Percentiles rank a stretch among this genome's conserved stretches.
These are phyloP conservation scores for Leptodactylus fuscus DNA, from an alignment of 2,113 vertebrate species.

Conservation along the genomic window DNA sequence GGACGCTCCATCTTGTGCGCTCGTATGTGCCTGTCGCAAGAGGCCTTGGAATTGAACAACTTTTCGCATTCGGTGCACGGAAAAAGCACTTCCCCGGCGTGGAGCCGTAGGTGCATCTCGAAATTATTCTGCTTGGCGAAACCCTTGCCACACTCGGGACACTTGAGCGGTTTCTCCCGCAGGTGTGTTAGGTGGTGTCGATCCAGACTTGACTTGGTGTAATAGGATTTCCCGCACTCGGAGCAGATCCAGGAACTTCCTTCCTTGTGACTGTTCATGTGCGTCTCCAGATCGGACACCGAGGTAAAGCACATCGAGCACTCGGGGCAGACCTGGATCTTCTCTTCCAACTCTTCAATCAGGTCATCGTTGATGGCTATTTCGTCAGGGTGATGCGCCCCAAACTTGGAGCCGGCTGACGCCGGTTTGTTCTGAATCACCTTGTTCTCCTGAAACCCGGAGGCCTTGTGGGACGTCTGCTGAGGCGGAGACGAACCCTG, in stretches of 20 bases:
- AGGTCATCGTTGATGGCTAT: neutral
- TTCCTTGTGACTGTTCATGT: neutral
- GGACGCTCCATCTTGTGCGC: constrained; percentile 73
- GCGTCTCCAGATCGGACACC: neutral
- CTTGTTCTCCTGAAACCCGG: neutral
- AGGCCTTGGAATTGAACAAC: neutral
- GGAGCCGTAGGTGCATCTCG: constrained; percentile 27
- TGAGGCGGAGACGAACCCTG: neutral
- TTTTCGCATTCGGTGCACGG: constrained; percentile 15
- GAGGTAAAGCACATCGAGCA: neutral
- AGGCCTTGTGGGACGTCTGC: neutral
- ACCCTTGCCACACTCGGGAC: neutral
- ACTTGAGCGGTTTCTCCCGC: neutral
- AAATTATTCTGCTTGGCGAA: neutral
- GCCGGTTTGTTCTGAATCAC: neutral
- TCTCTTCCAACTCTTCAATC: constrained; percentile 17
- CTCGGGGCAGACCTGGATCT: neutral
- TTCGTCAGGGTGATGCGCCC: neutral
- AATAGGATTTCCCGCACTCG: constrained; percentile 8
- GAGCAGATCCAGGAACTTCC: neutral
- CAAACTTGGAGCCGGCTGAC: neutral
- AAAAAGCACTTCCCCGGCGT: neutral
- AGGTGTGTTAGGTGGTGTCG: neutral
- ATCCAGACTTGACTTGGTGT: constrained; percentile 12
- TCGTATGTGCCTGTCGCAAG: constrained; percentile 19